Percentiles rank a stretch among this genome's conserved stretches.
phyloP scores from a whole-genome alignment of 1,140 invertebrate species.

The Elymnias hypermnestra region DNA sequence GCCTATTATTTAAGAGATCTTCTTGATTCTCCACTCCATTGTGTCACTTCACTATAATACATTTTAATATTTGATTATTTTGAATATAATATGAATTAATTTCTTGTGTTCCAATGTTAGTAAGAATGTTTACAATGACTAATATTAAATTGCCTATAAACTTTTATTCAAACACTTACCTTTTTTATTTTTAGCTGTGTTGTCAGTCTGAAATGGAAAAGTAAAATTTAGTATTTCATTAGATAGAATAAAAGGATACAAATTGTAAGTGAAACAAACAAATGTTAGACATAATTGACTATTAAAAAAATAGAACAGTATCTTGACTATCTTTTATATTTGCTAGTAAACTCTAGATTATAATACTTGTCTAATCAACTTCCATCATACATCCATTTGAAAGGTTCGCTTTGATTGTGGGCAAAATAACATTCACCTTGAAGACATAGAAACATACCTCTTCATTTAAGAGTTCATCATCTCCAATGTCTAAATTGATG shows the following conservation, averaged over 20 bases:
- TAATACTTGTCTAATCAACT: slow-evolving; percentile 39
- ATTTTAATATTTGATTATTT: too few relatives aligned
- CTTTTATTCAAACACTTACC: slow-evolving; percentile 47
- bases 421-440: slow-evolving; percentile 54
- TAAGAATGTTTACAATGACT: neutral
- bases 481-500: slow-evolving; percentile 87
- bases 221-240: slow-evolving; percentile 12
- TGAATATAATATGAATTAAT: too few relatives aligned
- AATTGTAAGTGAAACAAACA: slow-evolving; percentile 10
- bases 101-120: too few relatives aligned
- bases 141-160: too few relatives aligned
- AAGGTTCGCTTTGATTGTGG: slow-evolving; percentile 30
- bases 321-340: slow-evolving; percentile 13
- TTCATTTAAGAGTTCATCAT: slow-evolving; percentile 87
- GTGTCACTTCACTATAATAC: slow-evolving; percentile 27
- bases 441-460: slow-evolving; percentile 79
- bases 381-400: slow-evolving; percentile 62
- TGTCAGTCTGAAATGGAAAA: slow-evolving; percentile 65
- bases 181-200: slow-evolving; percentile 55
- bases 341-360: slow-evolving; percentile 3
- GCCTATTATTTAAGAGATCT: slow-evolving; percentile 11
- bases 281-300: slow-evolving; percentile 30
- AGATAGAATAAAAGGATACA: neutral
- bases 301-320: slow-evolving; percentile 40
- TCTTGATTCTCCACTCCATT: slow-evolving; percentile 16